These are phyloP conservation scores for Hoplodrina ambigua DNA, from an alignment of 2,888 invertebrate genomes.

Conservation along the genomic window DNA sequence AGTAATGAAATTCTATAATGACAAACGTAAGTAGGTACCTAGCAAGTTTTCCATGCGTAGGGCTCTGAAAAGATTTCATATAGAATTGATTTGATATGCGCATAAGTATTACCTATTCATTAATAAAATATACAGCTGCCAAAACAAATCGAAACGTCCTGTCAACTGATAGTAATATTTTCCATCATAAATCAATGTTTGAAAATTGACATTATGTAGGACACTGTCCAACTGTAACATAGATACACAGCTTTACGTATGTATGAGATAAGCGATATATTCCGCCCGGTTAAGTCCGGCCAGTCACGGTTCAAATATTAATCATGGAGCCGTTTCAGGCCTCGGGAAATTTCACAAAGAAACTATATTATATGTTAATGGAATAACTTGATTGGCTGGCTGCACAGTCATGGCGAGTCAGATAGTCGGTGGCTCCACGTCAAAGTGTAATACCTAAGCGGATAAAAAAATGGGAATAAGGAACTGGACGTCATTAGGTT, in stretches of 20 bases:
- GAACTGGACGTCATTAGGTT: background rate
- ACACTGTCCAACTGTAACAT: constrained; percentile 32
- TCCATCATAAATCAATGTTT: constrained; percentile 40
- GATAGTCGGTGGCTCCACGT: constrained; percentile 57
- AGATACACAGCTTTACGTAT: constrained; percentile 38
- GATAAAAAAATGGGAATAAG: constrained; percentile 35
- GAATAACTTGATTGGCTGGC: constrained; percentile 77
- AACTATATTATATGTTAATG: constrained; percentile 85
- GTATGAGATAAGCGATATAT: constrained; percentile 73
- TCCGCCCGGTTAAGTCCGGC: constrained; percentile 73
- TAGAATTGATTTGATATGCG: background rate
- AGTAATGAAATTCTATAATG: too few relatives aligned
- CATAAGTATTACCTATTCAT: constrained; percentile 23
- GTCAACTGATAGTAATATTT: constrained; percentile 26
- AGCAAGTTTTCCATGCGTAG: too few relatives aligned
- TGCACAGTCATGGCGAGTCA: constrained; percentile 72
- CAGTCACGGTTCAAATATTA: constrained; percentile 84
- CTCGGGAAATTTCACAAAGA: constrained; percentile 80
- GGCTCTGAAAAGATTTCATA: constrained; percentile 5
- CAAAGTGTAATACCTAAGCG: constrained; percentile 26
- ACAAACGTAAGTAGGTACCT: too few relatives aligned
- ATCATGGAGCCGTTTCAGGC: constrained; percentile 79
- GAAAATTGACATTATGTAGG: constrained; percentile 49
- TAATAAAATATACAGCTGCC: constrained; percentile 34
- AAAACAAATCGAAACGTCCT: constrained; percentile 31